Evolutionary conservation across 30 jellyfish, hydroid and myxozoan species (phyloP).

Genomic region (Nemopilema nomurai): DNA sequence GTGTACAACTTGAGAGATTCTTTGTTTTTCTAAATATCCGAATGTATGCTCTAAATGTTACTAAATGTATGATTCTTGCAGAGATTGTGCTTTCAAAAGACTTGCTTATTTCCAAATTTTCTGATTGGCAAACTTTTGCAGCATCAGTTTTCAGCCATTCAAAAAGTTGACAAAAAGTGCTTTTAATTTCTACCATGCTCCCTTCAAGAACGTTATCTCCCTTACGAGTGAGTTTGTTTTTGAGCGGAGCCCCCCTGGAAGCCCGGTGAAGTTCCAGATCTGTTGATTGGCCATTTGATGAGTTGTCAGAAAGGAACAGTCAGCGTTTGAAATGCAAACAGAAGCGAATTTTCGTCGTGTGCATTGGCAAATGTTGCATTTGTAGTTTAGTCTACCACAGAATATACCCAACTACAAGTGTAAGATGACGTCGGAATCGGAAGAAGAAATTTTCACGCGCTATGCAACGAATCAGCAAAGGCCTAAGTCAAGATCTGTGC

Average conservation of each 20-base stretch:
- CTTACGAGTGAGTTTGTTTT: too few species aligned
- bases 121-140: too few species aligned
- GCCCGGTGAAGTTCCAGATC: background rate
- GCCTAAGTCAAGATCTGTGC: background rate
- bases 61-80: too few species aligned
- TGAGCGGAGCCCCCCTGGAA: conserved; percentile 17
- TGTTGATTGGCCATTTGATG: conserved; percentile 13
- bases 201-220: too few species aligned
- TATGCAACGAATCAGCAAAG: conserved; percentile 12
- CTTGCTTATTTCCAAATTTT: too few species aligned
- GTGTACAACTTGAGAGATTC: too few species aligned
- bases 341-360: background rate
- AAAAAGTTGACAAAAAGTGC: too few species aligned
- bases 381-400: background rate
- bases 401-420: background rate
- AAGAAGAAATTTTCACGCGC: conserved; percentile 33
- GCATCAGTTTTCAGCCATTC: too few species aligned
- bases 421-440: conserved; percentile 19
- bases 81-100: too few species aligned
- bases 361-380: background rate
- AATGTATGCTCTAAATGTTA: too few species aligned
- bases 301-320: conserved; percentile 7
- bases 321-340: background rate
- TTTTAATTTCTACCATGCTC: too few species aligned
- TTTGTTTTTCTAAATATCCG: too few species aligned